phyloP scores from a whole-genome alignment of 2,797 vertebrate species.

The Taeniopygia guttata region DNA sequence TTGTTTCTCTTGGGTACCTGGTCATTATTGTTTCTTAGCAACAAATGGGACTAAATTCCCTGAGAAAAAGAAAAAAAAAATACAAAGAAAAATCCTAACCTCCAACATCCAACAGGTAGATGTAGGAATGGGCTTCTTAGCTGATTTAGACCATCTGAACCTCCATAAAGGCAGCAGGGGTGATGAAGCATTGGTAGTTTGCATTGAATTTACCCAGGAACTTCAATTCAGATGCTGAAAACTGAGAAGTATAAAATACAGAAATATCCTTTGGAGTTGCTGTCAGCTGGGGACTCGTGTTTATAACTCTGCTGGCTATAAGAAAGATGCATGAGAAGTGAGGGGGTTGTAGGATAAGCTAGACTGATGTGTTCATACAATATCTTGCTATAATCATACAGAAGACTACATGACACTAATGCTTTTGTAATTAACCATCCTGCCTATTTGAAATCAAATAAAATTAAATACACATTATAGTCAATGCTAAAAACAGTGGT shows the following conservation, averaged over 20 bases:
- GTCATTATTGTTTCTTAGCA: not conserved
- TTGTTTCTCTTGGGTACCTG: fast-evolving
- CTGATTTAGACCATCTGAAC: not conserved
- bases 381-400: not conserved
- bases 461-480: not conserved
- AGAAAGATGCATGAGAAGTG: not conserved
- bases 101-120: not conserved
- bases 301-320: not conserved
- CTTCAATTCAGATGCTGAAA: not conserved
- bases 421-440: not conserved
- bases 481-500: not conserved
- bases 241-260: not conserved
- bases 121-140: not conserved
- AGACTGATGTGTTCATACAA: not conserved
- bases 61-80: not conserved
- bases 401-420: not conserved
- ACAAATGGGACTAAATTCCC: not conserved
- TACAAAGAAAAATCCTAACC: not conserved
- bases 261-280: not conserved
- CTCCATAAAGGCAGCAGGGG: not conserved
- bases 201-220: not conserved
- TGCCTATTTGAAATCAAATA: not conserved
- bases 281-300: fast-evolving
- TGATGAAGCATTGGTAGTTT: not conserved
- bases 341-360: not conserved